phyloP scores from a whole-genome alignment of 2,888 invertebrate genomes.

The Baronia brevicornis region DNA sequence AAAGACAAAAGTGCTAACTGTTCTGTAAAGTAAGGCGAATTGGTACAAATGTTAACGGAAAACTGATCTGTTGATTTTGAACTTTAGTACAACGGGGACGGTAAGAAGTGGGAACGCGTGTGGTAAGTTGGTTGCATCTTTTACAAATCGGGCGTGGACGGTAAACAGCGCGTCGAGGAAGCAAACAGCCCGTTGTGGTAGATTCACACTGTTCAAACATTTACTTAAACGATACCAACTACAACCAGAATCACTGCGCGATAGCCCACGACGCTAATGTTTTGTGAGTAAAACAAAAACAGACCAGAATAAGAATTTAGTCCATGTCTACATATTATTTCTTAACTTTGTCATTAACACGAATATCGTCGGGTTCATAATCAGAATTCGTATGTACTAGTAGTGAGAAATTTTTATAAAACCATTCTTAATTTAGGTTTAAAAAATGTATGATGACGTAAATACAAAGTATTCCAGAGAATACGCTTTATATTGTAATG shows the following conservation, averaged over 20 bases:
- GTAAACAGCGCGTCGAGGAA: constrained; percentile 23
- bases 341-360: too few species aligned
- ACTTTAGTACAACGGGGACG: constrained; percentile 7
- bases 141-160: constrained; percentile 22
- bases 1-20: constrained; percentile 39
- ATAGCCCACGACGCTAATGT: too few species aligned
- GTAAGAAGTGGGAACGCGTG: neutral
- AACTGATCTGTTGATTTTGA: constrained; percentile 12
- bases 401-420: too few species aligned
- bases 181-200: constrained; percentile 29
- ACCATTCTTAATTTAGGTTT: too few species aligned
- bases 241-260: constrained; percentile 5
- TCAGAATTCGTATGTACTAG: too few species aligned
- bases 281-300: too few species aligned
- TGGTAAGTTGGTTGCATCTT: constrained; percentile 10
- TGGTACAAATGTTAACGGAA: constrained; percentile 18
- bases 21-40: constrained; percentile 28
- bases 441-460: too few species aligned
- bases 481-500: too few species aligned
- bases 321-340: too few species aligned
- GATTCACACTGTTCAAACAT: constrained; percentile 33
- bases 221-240: constrained; percentile 16
- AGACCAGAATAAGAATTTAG: too few species aligned
- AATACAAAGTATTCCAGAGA: too few species aligned
- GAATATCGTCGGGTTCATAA: too few species aligned